A percentile compares a stretch with the other conserved stretches of the same genome.
These are phyloP conservation scores for Apistogramma diplotaenia DNA, from an alignment of 2,113 vertebrate genomes.

Conservation along the genomic window DNA sequence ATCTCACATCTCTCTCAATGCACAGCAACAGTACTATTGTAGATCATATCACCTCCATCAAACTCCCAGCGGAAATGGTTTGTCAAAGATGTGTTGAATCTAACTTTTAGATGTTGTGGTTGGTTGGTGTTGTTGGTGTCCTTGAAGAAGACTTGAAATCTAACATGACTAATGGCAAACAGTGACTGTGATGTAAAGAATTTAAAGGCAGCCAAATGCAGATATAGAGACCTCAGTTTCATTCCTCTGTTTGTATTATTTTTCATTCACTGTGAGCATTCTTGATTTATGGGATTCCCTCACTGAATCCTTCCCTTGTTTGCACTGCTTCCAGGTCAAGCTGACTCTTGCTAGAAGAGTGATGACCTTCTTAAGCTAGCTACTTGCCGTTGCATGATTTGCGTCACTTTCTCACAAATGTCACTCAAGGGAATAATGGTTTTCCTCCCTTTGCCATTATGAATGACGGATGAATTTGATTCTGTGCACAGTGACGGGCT, in stretches of 20 bases:
- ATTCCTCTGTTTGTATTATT: not conserved
- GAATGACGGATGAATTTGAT: conserved; percentile 34
- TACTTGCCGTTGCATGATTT: conserved; percentile 36
- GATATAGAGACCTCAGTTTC: not conserved
- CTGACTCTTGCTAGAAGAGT: conserved; percentile 30
- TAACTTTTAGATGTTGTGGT: not conserved
- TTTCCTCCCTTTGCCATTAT: conserved; percentile 23
- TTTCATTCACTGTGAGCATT: not conserved
- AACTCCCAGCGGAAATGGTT: not conserved
- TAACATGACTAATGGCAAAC: not conserved
- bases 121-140: not conserved
- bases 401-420: conserved; percentile 53
- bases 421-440: conserved; percentile 34
- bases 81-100: not conserved
- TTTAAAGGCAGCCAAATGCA: not conserved
- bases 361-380: conserved; percentile 24
- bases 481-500: conserved; percentile 8
- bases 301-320: not conserved
- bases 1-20: too few species aligned
- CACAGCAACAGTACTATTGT: too few species aligned
- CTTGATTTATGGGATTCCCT: not conserved
- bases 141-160: not conserved
- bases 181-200: not conserved
- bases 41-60: too few species aligned
- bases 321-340: conserved; percentile 17